Conservation (phyloP, 2,113 vertebrate species). For the Odocoileus virginianus region DNA sequence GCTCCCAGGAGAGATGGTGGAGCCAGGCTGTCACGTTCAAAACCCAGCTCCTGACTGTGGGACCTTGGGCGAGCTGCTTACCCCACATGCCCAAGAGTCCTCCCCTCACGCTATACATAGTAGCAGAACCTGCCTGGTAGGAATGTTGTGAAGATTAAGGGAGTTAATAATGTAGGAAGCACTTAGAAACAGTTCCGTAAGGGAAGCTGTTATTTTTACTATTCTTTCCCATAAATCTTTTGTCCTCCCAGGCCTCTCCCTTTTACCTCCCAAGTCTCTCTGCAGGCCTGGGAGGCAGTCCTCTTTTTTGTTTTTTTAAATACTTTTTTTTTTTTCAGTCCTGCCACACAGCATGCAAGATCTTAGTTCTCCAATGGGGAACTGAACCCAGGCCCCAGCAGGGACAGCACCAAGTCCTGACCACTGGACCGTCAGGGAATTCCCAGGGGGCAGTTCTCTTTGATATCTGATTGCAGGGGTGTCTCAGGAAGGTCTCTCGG, state of each 20-base stretch:
- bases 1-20: neutral
- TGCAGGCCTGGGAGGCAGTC: neutral
- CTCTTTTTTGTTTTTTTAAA: neutral
- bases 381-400: neutral
- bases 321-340: neutral
- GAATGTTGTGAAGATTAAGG: neutral
- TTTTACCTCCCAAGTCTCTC: neutral
- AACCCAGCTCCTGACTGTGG: neutral
- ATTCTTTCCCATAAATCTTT: neutral
- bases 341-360: neutral
- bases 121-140: neutral
- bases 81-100: neutral
- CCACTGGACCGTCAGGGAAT: neutral
- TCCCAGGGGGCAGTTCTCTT: neutral
- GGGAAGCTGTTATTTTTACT: neutral
- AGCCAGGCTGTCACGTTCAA: neutral
- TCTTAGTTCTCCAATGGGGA: neutral
- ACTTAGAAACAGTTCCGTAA: neutral
- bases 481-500: neutral
- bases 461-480: neutral
- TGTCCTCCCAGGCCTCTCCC: neutral
- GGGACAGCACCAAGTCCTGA: neutral
- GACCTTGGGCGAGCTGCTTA: no score
- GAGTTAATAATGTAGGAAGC: neutral
- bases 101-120: neutral